Conservation (phyloP, 2,888 invertebrate species). For the Trypoxylon attenuatum region DNA sequence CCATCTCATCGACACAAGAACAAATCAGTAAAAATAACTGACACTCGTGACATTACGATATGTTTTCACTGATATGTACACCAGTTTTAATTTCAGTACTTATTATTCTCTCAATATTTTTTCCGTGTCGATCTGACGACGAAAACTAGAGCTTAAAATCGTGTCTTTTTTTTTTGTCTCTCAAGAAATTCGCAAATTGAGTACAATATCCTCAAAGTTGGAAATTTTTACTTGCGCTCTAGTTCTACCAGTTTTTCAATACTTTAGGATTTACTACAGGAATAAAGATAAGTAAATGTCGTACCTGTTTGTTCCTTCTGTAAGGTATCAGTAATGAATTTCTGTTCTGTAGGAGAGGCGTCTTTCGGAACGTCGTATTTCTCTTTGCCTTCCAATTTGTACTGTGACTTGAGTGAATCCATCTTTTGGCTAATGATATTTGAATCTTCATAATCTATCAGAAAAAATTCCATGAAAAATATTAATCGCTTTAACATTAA, state of each 20-base stretch:
- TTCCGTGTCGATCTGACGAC: too few relatives aligned
- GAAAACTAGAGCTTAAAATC: too few relatives aligned
- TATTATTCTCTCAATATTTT: too few relatives aligned
- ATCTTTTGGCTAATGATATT: conserved; percentile 69
- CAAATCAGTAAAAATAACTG: conserved; percentile 2
- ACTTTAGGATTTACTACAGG: not conserved
- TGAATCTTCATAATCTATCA: conserved; percentile 66
- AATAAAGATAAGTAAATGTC: conserved; percentile 26
- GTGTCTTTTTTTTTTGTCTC: too few relatives aligned
- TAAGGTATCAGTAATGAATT: conserved; percentile 69
- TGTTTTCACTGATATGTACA: too few relatives aligned
- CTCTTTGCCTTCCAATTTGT: conserved; percentile 65
- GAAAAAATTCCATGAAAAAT: not conserved
- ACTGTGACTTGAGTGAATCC: conserved; percentile 64
- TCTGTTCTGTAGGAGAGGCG: conserved; percentile 66
- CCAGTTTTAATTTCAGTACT: too few relatives aligned
- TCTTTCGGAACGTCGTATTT: conserved; percentile 69
- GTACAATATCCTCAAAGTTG: too few relatives aligned
- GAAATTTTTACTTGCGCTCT: not conserved
- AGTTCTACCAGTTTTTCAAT: not conserved
- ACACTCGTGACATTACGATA: too few relatives aligned
- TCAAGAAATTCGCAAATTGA: too few relatives aligned
- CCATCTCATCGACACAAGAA: not conserved
- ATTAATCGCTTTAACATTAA: not conserved
- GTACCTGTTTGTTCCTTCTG: conserved; percentile 70